These are phyloP conservation scores for Trichonephila clavipes DNA, from an alignment of 1,140 invertebrate species.

Conservation along the genomic window DNA sequence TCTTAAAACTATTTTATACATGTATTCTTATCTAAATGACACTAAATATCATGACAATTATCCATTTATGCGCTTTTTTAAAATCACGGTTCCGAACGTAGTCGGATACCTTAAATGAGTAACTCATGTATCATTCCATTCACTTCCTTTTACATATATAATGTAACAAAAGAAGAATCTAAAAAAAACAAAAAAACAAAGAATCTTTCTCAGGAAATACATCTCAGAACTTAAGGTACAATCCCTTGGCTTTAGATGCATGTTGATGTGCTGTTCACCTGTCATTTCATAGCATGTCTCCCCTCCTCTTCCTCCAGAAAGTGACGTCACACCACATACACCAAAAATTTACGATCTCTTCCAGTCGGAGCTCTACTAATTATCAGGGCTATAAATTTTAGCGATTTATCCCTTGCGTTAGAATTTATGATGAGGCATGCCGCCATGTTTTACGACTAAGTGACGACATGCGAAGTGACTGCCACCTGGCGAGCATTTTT, in stretches of 20 bases:
- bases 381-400: constrained; percentile 74
- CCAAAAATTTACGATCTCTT: constrained; percentile 69
- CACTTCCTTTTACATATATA: too few relatives aligned
- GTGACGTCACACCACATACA: constrained; percentile 64
- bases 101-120: too few relatives aligned
- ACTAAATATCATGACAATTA: too few relatives aligned
- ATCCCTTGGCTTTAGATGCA: constrained; percentile 45
- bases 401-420: constrained; percentile 68
- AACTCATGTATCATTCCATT: too few relatives aligned
- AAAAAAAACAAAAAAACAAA: too few relatives aligned
- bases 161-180: too few relatives aligned
- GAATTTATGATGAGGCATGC: constrained; percentile 75
- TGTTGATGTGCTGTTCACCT: constrained; percentile 66
- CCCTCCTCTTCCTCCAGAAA: neutral
- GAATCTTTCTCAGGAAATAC: constrained; percentile 9
- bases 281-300: constrained; percentile 62
- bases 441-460: constrained; percentile 76
- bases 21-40: too few relatives aligned
- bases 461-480: constrained; percentile 75
- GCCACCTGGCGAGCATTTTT: constrained; percentile 75
- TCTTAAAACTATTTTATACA: too few relatives aligned
- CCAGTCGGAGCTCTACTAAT: constrained; percentile 74
- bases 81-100: too few relatives aligned
- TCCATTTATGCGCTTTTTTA: too few relatives aligned
- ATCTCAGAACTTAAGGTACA: constrained; percentile 25